Evolutionary conservation across 2,888 invertebrate genomes (phyloP).

Genomic region (Cosmia trapezina): DNA sequence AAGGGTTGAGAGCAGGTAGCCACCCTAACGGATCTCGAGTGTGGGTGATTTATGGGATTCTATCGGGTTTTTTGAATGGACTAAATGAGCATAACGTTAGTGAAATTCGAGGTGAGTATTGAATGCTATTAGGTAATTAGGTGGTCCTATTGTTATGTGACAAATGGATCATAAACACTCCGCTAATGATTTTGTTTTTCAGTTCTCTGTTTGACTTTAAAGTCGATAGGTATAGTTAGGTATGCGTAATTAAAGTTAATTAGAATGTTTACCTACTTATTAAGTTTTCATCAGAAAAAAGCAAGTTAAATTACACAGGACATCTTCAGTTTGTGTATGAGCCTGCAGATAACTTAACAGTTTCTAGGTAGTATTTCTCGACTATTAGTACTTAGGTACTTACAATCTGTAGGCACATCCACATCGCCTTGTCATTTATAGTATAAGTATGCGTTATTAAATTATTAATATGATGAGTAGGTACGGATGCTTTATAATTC

Average conservation of each 20-base stretch:
- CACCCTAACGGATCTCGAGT: conserved; percentile 50
- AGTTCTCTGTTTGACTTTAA: neutral
- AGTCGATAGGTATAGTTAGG: neutral
- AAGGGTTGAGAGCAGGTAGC: conserved; percentile 61
- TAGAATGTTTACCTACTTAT: neutral
- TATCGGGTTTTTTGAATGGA: conserved; percentile 28
- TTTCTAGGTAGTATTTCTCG: neutral
- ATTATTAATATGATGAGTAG: too few species aligned
- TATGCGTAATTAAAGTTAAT: neutral
- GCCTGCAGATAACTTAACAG: neutral
- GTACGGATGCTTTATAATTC: neutral
- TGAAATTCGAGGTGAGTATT: conserved; percentile 8
- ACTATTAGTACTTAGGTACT: too few species aligned
- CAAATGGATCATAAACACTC: neutral
- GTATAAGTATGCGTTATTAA: too few species aligned
- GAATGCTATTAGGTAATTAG: conserved; percentile 13
- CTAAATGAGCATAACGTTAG: conserved; percentile 26
- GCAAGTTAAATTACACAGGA: neutral
- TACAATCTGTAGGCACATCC: too few species aligned
- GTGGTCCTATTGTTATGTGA: neutral
- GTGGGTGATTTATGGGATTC: conserved; percentile 35
- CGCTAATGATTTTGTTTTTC: conserved; percentile 53
- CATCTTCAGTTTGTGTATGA: neutral
- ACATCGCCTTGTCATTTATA: too few species aligned
- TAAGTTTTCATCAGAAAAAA: neutral